These are phyloP conservation scores for Centropyge bicolor DNA, from an alignment of 2,797 vertebrate genomes.

Conservation along the genomic window DNA sequence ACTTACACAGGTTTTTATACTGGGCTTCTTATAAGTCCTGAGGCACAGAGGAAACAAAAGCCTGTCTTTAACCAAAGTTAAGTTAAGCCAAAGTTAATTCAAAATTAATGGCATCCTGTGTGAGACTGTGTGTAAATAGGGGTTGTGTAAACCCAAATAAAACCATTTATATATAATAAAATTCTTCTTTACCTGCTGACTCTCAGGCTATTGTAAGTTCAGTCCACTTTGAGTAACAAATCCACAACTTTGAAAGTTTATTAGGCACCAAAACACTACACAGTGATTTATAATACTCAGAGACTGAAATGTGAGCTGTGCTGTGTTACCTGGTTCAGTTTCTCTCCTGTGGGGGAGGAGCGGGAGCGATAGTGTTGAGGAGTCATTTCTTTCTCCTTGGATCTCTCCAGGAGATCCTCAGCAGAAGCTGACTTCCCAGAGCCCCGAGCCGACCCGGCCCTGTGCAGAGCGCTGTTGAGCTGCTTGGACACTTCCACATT, in stretches of 20 bases:
- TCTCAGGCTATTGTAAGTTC: neutral
- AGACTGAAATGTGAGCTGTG: neutral
- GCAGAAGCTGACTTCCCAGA: conserved; percentile 90
- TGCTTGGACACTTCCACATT: conserved; percentile 57
- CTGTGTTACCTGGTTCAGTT: conserved; percentile 85
- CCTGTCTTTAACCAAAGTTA: no score
- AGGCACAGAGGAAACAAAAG: neutral
- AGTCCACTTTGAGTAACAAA: neutral
- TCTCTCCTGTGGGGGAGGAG: conserved; percentile 88
- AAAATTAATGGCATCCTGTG: neutral
- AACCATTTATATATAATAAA: neutral
- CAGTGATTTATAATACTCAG: neutral
- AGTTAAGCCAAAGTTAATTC: neutral
- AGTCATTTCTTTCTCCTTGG: conserved; percentile 64
- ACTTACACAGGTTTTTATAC: neutral
- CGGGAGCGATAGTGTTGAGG: conserved; percentile 88
- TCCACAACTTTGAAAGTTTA: neutral
- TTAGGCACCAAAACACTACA: neutral
- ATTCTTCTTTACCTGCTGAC: neutral
- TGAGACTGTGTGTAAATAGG: neutral
- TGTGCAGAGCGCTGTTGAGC: conserved; percentile 65
- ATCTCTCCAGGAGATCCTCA: conserved; percentile 90
- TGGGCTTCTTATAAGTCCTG: neutral
- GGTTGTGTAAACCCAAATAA: neutral
- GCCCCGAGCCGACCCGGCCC: conserved; percentile 56